Conservation (phyloP, 2,113 vertebrate genomes). For the Crotalus helleri region DNA sequence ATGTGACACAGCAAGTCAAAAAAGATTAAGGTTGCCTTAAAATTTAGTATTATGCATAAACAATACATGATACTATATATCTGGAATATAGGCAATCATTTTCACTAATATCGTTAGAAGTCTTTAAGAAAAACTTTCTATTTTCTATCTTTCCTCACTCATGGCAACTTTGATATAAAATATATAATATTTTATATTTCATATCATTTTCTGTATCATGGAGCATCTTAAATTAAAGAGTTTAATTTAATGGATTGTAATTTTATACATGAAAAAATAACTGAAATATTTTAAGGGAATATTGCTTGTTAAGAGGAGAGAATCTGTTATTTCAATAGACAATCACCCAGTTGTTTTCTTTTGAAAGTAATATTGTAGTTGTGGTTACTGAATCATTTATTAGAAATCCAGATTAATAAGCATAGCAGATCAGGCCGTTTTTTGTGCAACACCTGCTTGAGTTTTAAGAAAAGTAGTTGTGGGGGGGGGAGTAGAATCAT, state of each 20-base stretch:
- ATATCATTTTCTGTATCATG: conserved; percentile 33
- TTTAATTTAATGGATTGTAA: conserved; percentile 55
- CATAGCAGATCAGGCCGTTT: background rate
- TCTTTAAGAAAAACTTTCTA: conserved; percentile 20
- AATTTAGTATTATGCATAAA: background rate
- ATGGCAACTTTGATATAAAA: conserved; percentile 17
- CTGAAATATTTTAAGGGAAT: conserved; percentile 42
- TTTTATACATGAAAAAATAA: conserved; percentile 50
- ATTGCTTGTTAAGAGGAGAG: conserved; percentile 10
- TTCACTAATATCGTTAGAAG: background rate
- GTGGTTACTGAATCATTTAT: background rate
- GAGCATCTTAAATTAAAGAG: conserved; percentile 28
- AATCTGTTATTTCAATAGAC: conserved; percentile 23
- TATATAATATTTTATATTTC: conserved; percentile 43
- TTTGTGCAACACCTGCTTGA: background rate
- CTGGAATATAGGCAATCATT: background rate
- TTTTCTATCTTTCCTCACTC: background rate
- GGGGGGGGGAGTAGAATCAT: accelerated
- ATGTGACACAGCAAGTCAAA: background rate
- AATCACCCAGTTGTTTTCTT: background rate
- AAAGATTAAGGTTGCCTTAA: background rate
- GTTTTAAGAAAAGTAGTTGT: background rate
- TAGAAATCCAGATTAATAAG: background rate
- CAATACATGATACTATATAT: background rate
- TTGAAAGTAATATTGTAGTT: background rate